Conservation (phyloP, 2,797 vertebrate species). For the Anolis apletophallus region DNA sequence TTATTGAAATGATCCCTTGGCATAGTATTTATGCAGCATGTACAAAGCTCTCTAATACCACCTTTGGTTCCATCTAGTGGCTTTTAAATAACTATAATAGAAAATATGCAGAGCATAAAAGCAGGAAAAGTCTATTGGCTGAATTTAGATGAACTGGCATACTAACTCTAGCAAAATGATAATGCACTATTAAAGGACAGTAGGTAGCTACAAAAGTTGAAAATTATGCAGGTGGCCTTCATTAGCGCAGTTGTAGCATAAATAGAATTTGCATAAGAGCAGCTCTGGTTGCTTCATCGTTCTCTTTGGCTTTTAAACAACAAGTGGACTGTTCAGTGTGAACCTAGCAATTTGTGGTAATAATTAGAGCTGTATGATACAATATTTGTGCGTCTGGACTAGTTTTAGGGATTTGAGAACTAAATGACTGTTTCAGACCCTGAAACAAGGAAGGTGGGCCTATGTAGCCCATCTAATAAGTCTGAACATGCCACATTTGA, state of each 20-base stretch:
- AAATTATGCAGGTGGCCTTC: conserved; percentile 55
- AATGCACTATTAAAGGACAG: conserved; percentile 44
- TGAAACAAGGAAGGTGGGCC: not conserved
- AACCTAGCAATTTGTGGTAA: conserved; percentile 38
- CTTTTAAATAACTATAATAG: conserved; percentile 48
- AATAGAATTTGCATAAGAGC: conserved; percentile 54
- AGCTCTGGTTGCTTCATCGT: conserved; percentile 58
- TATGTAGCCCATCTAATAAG: not conserved
- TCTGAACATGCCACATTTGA: not conserved
- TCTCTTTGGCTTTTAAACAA: conserved; percentile 54
- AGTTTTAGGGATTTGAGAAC: not conserved
- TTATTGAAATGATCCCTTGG: conserved; percentile 54
- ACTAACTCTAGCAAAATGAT: conserved; percentile 48
- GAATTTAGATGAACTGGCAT: conserved; percentile 54
- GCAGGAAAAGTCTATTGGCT: conserved; percentile 51
- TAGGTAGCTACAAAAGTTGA: conserved; percentile 51
- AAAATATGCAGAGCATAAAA: conserved; percentile 13
- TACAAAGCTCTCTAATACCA: not conserved
- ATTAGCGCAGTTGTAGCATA: conserved; percentile 60
- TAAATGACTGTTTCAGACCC: conserved; percentile 16
- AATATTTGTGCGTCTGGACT: not conserved
- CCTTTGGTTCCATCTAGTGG: conserved; percentile 50
- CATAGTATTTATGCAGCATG: conserved; percentile 16
- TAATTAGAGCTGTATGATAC: not conserved
- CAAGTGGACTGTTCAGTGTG: conserved; percentile 35